Conservation (phyloP, 2,113 vertebrate genomes). For the Emydocephalus ijimae region DNA sequence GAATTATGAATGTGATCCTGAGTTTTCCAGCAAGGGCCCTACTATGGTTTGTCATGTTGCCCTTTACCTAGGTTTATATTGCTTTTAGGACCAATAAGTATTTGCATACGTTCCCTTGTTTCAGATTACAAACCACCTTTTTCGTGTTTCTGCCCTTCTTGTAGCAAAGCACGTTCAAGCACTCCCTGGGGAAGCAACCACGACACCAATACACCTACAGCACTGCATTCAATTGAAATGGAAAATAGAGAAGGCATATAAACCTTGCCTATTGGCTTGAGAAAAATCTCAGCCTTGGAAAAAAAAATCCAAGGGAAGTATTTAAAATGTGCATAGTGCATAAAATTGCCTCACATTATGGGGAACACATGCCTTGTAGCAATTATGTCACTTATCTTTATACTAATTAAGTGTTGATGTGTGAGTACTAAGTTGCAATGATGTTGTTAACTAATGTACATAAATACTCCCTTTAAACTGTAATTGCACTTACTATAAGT, state of each 20-base stretch:
- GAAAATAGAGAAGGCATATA: conserved; percentile 47
- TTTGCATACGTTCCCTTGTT: background rate
- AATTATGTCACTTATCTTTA: conserved; percentile 82
- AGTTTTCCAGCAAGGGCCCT: background rate
- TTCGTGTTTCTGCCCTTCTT: background rate
- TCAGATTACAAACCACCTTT: conserved; percentile 7
- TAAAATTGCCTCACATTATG: conserved; percentile 81
- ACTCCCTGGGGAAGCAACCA: background rate
- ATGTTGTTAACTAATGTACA: conserved; percentile 80
- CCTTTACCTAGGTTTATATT: background rate
- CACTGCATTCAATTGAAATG: conserved; percentile 1
- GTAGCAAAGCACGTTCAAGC: background rate
- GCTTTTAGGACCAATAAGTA: background rate
- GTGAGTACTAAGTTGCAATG: conserved; percentile 76
- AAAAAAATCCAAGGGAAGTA: conserved; percentile 60
- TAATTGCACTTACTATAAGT: conserved; percentile 72
- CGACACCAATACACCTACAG: background rate
- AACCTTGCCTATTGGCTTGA: conserved; percentile 68
- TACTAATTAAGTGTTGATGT: conserved; percentile 83
- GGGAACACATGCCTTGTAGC: conserved; percentile 78
- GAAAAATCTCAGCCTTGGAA: conserved; percentile 63
- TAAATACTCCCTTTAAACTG: conserved; percentile 80
- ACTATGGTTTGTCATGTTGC: background rate
- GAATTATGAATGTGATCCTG: background rate
- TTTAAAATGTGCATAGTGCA: conserved; percentile 76